Evolutionary conservation across 2,797 vertebrate species (phyloP).

Genomic region (Sylvia borin): DNA sequence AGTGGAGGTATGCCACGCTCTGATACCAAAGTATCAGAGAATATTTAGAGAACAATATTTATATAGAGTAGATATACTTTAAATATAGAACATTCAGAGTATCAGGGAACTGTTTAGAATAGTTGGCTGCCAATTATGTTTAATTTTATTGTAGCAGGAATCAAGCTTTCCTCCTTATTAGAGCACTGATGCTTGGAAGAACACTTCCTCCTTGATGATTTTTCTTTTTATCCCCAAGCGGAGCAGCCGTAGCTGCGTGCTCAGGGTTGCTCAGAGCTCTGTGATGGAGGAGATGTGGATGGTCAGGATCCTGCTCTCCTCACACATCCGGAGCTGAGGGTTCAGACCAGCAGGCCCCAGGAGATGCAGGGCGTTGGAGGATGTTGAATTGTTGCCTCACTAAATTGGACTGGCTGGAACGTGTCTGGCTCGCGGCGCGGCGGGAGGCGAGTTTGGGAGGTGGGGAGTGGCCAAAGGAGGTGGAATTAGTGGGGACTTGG

Average conservation of each 20-base stretch:
- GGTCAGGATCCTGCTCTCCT: neutral
- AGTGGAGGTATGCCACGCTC: neutral
- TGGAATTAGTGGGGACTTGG: neutral
- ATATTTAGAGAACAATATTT: neutral
- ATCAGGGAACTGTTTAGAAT: neutral
- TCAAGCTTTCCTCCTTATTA: neutral
- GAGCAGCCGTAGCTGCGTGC: accelerated
- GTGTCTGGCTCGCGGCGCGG: neutral
- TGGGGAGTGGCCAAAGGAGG: neutral
- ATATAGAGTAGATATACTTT: neutral
- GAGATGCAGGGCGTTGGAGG: constrained; percentile 52
- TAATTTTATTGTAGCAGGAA: neutral
- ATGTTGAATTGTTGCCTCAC: constrained; percentile 28
- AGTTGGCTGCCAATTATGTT: neutral
- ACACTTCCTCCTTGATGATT: neutral
- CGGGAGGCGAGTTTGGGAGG: neutral
- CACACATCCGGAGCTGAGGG: accelerated
- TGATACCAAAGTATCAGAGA: neutral
- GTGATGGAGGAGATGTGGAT: neutral
- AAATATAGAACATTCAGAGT: neutral
- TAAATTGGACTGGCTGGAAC: constrained; percentile 11
- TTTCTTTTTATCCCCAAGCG: accelerated
- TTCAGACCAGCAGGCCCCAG: neutral
- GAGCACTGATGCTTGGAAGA: neutral
- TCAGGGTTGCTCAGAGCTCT: neutral